Evolutionary conservation across 2,888 invertebrate species (phyloP), one percentile per base, ranked within the genome.

Genomic region (Latheticus oryzae): DNA sequence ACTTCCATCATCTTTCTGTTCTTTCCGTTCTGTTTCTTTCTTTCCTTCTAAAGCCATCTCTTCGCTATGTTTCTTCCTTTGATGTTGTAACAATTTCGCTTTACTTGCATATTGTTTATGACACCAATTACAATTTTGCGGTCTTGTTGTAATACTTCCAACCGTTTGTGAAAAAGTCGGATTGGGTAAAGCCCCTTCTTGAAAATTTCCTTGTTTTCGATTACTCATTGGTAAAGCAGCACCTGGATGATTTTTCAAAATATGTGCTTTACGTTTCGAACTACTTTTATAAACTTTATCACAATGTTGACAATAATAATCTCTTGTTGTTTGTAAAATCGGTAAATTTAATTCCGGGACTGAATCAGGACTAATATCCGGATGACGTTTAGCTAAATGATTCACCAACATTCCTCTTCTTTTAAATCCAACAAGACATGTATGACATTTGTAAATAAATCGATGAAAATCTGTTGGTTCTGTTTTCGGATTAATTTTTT

Each of bases 21-120:
- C 47, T 13, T 11, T 26, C 11, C 35, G 35, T 2, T 55, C 47
- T 13, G 11, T 26, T 5, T 1, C 24, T 15, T 35, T 24, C 5
- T 23, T 24, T 5, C 32, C 15, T 24, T 15, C 42, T 28, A 56
- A 35, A 2, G 54, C 40, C 74, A 81, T 73, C 32, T 80, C 63
- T 33, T 79, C 79, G 0, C 83, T 78, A 66, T 90, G 90, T 23
- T 83, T 83, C 58, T 84, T 84, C 0, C 89, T 81, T 67, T 87
- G 84, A 73, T 90, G 90, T 69, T 87, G 87, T 63, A 89, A 72
- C 53, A 90, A 77, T 69, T 89, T 88, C 28, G 88, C 86, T 71
- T 90, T 88, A 67, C 91, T 89, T 13, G 90, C 90, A 77, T 94
- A 95, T 78, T 95, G 93, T 64, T 92, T 90, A 75, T 92, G 91